These are phyloP conservation scores for Choristoneura rosaceana DNA, from an alignment of 2,888 invertebrate genomes.

Conservation along the genomic window DNA sequence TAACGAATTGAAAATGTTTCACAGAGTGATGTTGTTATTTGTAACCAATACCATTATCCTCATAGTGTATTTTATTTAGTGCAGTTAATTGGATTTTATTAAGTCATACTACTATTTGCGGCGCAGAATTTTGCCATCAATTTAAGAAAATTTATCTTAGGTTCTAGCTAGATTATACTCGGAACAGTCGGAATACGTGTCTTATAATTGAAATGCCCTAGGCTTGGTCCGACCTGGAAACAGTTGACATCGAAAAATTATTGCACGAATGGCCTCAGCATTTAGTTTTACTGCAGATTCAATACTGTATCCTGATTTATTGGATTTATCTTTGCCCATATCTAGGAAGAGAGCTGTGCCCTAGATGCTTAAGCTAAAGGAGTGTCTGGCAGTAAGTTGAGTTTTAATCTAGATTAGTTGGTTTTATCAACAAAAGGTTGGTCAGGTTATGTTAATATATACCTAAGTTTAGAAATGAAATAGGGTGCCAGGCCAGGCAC, in stretches of 20 bases:
- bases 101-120: constrained; percentile 41
- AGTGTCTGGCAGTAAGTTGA: constrained; percentile 19
- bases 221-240: constrained; percentile 34
- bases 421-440: constrained; percentile 13
- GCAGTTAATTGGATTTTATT: constrained; percentile 36
- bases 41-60: not conserved
- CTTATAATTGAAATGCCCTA: constrained; percentile 38
- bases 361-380: constrained; percentile 29
- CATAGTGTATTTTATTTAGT: not conserved
- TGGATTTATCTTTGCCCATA: constrained; percentile 36
- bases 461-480: not conserved
- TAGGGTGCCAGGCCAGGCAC: not conserved
- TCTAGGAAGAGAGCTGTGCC: constrained; percentile 36
- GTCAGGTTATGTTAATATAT: constrained; percentile 4
- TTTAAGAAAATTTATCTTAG: constrained; percentile 27
- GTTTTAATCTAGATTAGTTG: constrained; percentile 25
- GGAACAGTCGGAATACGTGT: constrained; percentile 28
- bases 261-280: constrained; percentile 34
- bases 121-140: constrained; percentile 20
- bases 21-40: not conserved
- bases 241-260: constrained; percentile 40
- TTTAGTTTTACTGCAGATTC: constrained; percentile 34
- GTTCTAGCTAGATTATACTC: constrained; percentile 25
- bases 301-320: constrained; percentile 40
- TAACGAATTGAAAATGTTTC: not conserved